Evolutionary conservation across 2,888 invertebrate species (phyloP), one percentile per base, ranked within the genome.

Genomic region (Eristalis arbustorum): DNA sequence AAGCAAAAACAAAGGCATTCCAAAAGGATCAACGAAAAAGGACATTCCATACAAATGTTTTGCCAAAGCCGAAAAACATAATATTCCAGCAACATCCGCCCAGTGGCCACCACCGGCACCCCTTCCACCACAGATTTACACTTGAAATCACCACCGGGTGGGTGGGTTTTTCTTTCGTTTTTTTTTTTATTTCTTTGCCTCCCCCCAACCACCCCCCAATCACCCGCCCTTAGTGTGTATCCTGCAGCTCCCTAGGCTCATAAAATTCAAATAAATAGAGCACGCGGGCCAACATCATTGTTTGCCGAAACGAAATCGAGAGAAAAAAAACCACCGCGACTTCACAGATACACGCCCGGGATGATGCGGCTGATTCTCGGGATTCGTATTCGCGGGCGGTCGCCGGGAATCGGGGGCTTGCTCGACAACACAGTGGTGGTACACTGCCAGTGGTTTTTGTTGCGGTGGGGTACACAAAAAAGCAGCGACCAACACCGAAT

Each of bases 251-350:
- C 79, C 83, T 79, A 79, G 83, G 87, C 87, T 87, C 87, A 87
- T 87, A 87, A 83, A 87, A 87, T 75, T 87, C 83, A 87, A 83
- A 87, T 83, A 87, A 87, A 83, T 72, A 83, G 74, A 75, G 75
- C 71, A 71, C 72, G 74, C 66, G 67, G 72, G 64, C 77, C 59
- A 78, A 79, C 83, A 82, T 78, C 72, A 75, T 83, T 87, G 87
- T 87, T 83, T 72, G 77, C 78, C 67, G 67, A 75, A 87, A 87
- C 87, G 83, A 87, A 87, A 87, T 83, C 78, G 87, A 78, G 87
- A 87, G 83, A 87, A 83, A 82, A 83, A 83, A 78, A 59, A 25
- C 3, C n/a, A n/a, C n/a, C n/a, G n/a, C n/a, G n/a, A 68, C 18
- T 62, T 31, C 62, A 69, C 68, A 76, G 62, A 85, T 84, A 63